Base-by-base conservation (phyloP, 2,113 vertebrate genomes). In the Damaliscus lunatus region DNA sequence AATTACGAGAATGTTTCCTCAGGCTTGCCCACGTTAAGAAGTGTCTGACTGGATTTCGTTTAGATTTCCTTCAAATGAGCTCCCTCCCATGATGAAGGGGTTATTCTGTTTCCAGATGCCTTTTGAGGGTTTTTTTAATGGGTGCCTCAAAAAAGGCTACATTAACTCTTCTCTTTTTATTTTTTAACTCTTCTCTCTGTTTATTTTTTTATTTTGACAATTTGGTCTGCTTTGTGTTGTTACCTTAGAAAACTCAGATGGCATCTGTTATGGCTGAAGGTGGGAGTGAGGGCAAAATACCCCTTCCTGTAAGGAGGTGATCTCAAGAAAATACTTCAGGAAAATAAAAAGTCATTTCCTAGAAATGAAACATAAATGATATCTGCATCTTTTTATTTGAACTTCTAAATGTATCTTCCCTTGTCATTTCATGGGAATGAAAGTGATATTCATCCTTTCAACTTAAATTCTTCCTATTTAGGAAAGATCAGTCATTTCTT, bases 391-490 rank as follows among this genome's bases (percentile, higher is more conserved):
- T 91, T 80, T 62, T 7, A 83, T 83, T 88, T 55, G 59, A 67
- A 71, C 82, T 95, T 83, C 52, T 81, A 64, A 90, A 88, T n/a
- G 93, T 71, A 31, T 52, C 59, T 55, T 52, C 21, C 53, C 77
- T 80, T 74, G 21, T 62, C 50, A 91, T 88, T 92, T 96, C 77
- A 40, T 40, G 60, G 60, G 60, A 62, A 62, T 62, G 29, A 88
- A 82, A 92, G 64, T 86, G 52, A 91, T 95, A 96, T 71, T 74
- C 46, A 77, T 40, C 59, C 21, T 85, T 91, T 60, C 74, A 88
- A 53, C 48, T 95, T 21, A n/a, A 90, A 96, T 91, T 91, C 36
- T 88, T 85, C 78, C 94, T 83, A 46, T 64, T 96, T 91, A 94
- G 59, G 53, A 93, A 90, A 84, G 6, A 48, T 55, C 83, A 57